phyloP scores from a whole-genome alignment of 2,113 vertebrate species.

The Calyptommatus sinebrachiatus region DNA sequence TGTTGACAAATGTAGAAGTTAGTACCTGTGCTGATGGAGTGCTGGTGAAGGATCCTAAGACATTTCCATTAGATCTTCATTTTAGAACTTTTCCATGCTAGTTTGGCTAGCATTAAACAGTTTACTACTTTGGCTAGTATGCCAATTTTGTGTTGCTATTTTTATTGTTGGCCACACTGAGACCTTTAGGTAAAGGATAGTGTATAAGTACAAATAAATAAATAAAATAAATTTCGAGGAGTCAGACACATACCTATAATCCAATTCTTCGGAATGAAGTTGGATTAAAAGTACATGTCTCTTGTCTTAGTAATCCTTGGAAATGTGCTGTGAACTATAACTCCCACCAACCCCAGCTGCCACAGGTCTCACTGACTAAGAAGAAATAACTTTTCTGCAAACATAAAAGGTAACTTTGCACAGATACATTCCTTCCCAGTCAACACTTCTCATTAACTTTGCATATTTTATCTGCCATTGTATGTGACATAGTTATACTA shows the following conservation, averaged over 20 bases:
- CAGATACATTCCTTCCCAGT: not conserved
- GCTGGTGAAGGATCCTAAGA: not conserved
- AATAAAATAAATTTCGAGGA: too few relatives aligned
- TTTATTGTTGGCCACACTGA: too few relatives aligned
- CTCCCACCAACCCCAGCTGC: too few relatives aligned
- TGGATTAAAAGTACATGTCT: too few relatives aligned
- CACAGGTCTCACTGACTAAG: not conserved
- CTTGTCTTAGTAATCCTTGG: too few relatives aligned
- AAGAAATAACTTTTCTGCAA: not conserved
- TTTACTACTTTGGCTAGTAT: too few relatives aligned
- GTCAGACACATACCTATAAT: too few relatives aligned
- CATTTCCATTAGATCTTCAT: slow-evolving; percentile 11
- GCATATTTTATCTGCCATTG: not conserved
- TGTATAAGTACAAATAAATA: too few relatives aligned
- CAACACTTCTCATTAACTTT: not conserved
- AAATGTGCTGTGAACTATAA: too few relatives aligned
- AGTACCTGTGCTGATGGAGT: not conserved
- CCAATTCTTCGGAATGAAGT: too few relatives aligned
- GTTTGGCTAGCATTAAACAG: not conserved
- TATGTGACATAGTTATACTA: not conserved
- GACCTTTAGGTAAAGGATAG: too few relatives aligned
- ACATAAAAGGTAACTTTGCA: not conserved
- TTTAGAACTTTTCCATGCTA: not conserved
- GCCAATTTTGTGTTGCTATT: too few relatives aligned
- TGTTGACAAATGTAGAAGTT: not conserved